Evolutionary conservation across 2,888 invertebrate genomes (phyloP), one percentile per base, ranked within the genome.

Genomic region (Perizoma affinitatum): DNA sequence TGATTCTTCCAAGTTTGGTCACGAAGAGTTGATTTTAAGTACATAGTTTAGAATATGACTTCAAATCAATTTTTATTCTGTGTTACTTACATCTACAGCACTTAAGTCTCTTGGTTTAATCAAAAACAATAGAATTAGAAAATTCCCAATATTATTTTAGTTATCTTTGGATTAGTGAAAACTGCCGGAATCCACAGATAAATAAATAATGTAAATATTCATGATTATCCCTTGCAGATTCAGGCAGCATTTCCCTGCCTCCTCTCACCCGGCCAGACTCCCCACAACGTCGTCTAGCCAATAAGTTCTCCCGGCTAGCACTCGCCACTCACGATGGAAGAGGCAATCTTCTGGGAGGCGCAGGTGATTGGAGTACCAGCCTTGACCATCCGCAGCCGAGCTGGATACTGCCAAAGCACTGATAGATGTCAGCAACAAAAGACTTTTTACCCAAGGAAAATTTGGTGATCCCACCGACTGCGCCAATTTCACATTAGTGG

Each of bases 271-370:
- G 92, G 0, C 90, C 92, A 0, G 94, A 94, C 65, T 91, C 94
- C 0, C 94, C 94, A 0, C 93, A 94, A 62, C 92, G 95, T 9
- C 94, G 96, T 7, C 88, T 97, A 3, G 96, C 96, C 71, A 98
- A 97, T 88, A 98, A 97, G 86, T 91, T 98, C 65, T 96, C 96
- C 65, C 95, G 96, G 71, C 93, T 98, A 46, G 97, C 97, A 41
- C 92, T 98, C 61, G 97, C 97, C 44, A 97, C 97, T 1, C 97
- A 97, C 83, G 97, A 98, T 78, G 97, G 97, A 54, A 95, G 97
- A 78, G 97, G 97, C 47, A 95, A 96, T 75, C 95, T 97, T 76
- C 95, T 97, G 65, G 97, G 97, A 41, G 97, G 97, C 78, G 97
- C 96, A 90, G 97, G 97, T 42, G 97, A 97, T 69, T 93, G 92